Evolutionary conservation across 2,888 invertebrate species (phyloP), one percentile per base, ranked within the genome.

Genomic region (Drosophila acutilabella): DNA sequence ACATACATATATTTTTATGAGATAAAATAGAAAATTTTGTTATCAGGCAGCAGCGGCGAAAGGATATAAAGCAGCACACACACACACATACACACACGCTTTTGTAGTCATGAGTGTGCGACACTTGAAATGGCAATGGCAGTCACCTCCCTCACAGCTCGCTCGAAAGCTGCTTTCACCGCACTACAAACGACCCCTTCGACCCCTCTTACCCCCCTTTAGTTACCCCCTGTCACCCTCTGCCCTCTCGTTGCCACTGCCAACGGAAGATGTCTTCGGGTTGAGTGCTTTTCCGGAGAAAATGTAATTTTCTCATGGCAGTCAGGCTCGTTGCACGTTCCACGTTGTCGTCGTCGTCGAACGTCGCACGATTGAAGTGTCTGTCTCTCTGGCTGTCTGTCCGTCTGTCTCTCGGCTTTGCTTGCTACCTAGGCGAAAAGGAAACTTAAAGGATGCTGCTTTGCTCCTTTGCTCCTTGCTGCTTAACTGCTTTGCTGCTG

Each of bases 251-350:
- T 82, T 81, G 78, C 81, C 74, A 70, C 65, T 78, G 78, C 80
- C 78, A 84, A 83, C 80, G 81, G 89, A 89, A 83, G 75, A 80
- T 88, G 86, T 85, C 83, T 85, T 80, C 80, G 90, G 89, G 88
- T 83, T 81, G 83, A 83, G 82, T 84, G 80, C 88, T 82, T 89
- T 89, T 90, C 89, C 89, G 81, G 87, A 78, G 88, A 85, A 89
- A 89, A 89, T 90, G 89, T 88, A 88, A 90, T 90, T 89, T 90
- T 89, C 89, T 89, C 85, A 80, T 77, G 80, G 87, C 81, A 82
- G 83, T 69, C 87, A 77, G 60, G 62, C 72, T 60, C 69, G 70
- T 54, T 68, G 64, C 59, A 59, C 62, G 59, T 53, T 47, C 36
- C 42, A 47, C 51, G 64, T 40, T 62, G 58, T 64, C 61, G 62